Conservation (phyloP, 2,797 vertebrate genomes). For the Schizopygopsis malacanthus region DNA sequence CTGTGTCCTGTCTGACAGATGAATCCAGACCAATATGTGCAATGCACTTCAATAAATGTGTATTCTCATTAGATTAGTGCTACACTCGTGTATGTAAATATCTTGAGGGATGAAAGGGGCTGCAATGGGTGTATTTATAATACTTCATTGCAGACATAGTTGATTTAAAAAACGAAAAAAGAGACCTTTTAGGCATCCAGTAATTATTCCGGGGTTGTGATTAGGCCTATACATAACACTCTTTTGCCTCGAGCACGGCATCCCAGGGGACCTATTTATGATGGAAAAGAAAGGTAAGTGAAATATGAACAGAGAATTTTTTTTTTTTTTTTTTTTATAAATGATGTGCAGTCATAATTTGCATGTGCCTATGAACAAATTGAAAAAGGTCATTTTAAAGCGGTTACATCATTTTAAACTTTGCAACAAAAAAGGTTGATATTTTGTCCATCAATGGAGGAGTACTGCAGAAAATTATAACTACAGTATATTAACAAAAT, state of each 20-base stretch:
- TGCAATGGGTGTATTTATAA: not conserved
- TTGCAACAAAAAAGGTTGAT: not conserved
- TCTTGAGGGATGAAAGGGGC: not conserved
- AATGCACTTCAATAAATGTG: not conserved
- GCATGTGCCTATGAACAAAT: not conserved
- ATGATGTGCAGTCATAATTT: not conserved
- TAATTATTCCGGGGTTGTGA: not conserved
- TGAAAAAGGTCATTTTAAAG: not conserved
- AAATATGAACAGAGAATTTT: not conserved
- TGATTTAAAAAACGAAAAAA: not conserved
- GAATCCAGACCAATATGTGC: not conserved
- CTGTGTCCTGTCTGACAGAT: constrained; percentile 29
- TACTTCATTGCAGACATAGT: not conserved
- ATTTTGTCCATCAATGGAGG: not conserved
- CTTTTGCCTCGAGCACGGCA: not conserved
- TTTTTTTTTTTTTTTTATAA: not conserved
- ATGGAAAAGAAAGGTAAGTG: not conserved
- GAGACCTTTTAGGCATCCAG: not conserved
- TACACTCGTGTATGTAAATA: not conserved
- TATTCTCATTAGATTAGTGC: not conserved
- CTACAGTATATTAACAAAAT: too few species aligned
- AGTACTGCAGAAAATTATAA: not conserved
- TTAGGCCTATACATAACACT: not conserved
- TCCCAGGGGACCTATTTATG: not conserved
- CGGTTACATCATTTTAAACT: not conserved